A percentile compares a stretch with the other conserved stretches of the same genome.
phyloP scores from a whole-genome alignment of 2,888 invertebrate species.

The Serrognathus titanus region DNA sequence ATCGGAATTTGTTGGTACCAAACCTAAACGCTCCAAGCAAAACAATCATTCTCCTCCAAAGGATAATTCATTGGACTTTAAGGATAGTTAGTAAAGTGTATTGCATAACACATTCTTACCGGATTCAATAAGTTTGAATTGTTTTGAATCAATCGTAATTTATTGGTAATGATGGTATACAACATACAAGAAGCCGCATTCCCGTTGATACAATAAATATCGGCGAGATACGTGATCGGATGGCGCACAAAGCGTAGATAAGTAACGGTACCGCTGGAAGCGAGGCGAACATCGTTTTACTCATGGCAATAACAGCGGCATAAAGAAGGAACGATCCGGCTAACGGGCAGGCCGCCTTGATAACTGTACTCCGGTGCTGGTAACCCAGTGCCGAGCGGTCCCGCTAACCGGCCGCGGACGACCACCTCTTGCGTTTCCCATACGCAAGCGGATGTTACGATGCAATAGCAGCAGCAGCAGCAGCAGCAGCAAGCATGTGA shows the following conservation, averaged over 20 bases:
- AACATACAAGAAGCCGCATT: too few species aligned
- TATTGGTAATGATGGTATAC: too few species aligned
- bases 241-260: constrained; percentile 10
- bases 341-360: constrained; percentile 26
- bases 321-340: constrained; percentile 24
- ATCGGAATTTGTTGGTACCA: too few species aligned
- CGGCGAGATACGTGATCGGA: constrained; percentile 7
- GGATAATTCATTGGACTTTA: too few species aligned
- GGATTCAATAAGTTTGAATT: too few species aligned
- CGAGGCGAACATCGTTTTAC: constrained; percentile 6
- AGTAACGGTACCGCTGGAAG: constrained; percentile 10
- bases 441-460: constrained; percentile 16
- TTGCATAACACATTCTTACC: too few species aligned
- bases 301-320: constrained; percentile 19
- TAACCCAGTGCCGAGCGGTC: constrained; percentile 34
- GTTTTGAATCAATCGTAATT: too few species aligned
- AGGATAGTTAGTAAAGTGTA: too few species aligned
- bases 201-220: background rate
- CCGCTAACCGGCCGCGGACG: constrained; percentile 25
- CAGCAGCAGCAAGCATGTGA: background rate
- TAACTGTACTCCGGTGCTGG: constrained; percentile 32
- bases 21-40: too few species aligned
- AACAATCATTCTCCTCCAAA: too few species aligned
- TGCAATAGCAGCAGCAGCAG: background rate
- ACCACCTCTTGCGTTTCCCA: constrained; percentile 19